These are phyloP conservation scores for Tympanoctomys barrerae DNA, from an alignment of 2,797 vertebrate species.

Conservation along the genomic window DNA sequence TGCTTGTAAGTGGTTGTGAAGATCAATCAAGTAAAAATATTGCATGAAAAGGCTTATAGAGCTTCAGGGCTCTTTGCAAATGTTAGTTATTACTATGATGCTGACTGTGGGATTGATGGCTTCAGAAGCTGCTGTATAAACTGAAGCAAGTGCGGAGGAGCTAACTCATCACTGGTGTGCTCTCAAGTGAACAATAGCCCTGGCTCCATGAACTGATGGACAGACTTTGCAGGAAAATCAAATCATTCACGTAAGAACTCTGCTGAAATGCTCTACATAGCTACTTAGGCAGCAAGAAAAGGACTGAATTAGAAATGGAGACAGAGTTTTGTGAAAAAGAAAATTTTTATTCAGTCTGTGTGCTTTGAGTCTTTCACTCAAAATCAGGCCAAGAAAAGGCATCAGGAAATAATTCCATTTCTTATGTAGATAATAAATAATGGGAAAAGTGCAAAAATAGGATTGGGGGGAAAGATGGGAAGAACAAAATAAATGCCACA, in stretches of 20 bases:
- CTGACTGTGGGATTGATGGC: background rate
- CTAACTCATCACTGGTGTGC: background rate
- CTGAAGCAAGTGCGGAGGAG: background rate
- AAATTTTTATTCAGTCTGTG: background rate
- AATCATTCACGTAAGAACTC: background rate
- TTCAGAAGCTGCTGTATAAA: background rate
- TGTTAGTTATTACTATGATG: background rate
- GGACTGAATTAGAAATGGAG: background rate
- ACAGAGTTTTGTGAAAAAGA: background rate
- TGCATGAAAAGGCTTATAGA: background rate
- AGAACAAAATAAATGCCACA: background rate
- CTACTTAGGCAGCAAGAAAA: background rate
- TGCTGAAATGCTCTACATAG: background rate
- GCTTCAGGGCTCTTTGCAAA: background rate
- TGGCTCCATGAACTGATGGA: background rate
- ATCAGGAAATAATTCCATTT: background rate
- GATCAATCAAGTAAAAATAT: background rate
- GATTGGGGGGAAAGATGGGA: background rate
- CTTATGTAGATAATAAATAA: background rate
- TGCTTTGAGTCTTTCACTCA: background rate
- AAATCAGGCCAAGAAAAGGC: background rate
- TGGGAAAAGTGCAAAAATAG: background rate
- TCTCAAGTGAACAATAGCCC: background rate
- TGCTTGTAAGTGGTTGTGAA: background rate
- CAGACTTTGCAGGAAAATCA: conserved; percentile 6